These are phyloP conservation scores for Anoplolepis gracilipes DNA, from an alignment of 1,140 invertebrate genomes.

Conservation along the genomic window DNA sequence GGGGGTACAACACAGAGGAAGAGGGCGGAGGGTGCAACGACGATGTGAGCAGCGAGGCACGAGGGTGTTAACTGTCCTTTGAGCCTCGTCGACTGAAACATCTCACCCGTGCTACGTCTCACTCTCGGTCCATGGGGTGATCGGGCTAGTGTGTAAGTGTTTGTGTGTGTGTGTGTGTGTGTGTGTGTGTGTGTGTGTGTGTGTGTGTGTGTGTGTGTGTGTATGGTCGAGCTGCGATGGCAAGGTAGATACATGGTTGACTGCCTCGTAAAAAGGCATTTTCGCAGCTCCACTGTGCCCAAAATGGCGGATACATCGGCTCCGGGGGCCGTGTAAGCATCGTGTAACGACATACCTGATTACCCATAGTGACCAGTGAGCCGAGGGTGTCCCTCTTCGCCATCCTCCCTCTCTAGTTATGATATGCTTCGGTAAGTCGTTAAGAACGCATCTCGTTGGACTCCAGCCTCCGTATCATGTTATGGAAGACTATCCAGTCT, in stretches of 20 bases:
- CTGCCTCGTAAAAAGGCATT: constrained; percentile 74
- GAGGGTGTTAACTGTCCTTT: constrained; percentile 74
- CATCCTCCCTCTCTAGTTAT: not conserved
- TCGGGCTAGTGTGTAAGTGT: not conserved
- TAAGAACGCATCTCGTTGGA: constrained; percentile 73
- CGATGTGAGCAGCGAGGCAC: constrained; percentile 40
- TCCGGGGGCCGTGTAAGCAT: constrained; percentile 67
- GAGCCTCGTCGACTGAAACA: constrained; percentile 72
- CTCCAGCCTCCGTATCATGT: constrained; percentile 49
- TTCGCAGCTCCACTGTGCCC: constrained; percentile 67
- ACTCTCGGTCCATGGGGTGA: constrained; percentile 66
- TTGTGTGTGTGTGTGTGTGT: not conserved
- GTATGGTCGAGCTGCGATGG: constrained; percentile 70
- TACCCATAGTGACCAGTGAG: constrained; percentile 75
- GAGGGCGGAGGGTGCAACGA: not conserved
- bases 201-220: not conserved
- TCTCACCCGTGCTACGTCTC: constrained; percentile 74
- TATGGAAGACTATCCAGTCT: constrained; percentile 60
- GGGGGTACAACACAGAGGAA: constrained; percentile 16
- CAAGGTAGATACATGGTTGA: constrained; percentile 60
- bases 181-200: constrained; percentile 60
- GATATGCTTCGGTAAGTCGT: constrained; percentile 74
- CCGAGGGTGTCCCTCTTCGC: constrained; percentile 61
- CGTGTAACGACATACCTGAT: constrained; percentile 74
- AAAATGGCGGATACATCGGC: constrained; percentile 66